Evolutionary conservation across 2,888 invertebrate genomes (phyloP).

Genomic region (Alviniconcha strummeri): DNA sequence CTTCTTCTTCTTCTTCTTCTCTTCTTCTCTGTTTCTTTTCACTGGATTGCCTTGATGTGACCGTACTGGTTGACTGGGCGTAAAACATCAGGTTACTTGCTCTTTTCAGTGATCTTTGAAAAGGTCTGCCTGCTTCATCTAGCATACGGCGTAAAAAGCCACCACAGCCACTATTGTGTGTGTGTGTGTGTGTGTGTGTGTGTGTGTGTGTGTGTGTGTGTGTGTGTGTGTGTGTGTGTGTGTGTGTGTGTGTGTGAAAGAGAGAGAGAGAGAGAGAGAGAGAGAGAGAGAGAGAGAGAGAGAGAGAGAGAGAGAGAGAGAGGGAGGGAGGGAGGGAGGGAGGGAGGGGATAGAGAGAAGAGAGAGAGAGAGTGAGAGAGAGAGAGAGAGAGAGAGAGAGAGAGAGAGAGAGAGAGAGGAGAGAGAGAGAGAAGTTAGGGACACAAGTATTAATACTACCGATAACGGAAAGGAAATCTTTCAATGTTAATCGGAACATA

Average conservation of each 20-base stretch:
- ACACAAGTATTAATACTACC: too few species aligned
- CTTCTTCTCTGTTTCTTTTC: too few species aligned
- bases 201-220: background rate
- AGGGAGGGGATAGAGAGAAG: background rate
- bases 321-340: background rate
- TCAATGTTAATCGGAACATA: too few species aligned
- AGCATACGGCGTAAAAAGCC: too few species aligned
- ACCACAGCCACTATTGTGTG: background rate
- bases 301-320: background rate
- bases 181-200: background rate
- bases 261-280: background rate
- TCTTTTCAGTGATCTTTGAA: too few species aligned
- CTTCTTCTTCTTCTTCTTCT: too few species aligned
- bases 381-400: background rate
- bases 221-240: background rate
- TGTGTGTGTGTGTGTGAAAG: background rate
- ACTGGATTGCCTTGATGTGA: too few species aligned
- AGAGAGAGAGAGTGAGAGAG: background rate
- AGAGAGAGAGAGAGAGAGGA: background rate
- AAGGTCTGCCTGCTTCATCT: too few species aligned
- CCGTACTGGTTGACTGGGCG: too few species aligned
- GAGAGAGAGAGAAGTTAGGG: too few species aligned
- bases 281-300: background rate
- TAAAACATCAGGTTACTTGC: too few species aligned
- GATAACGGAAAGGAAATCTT: too few species aligned